Evolutionary conservation across 1,140 invertebrate genomes (phyloP), one percentile per base, ranked within the genome.

Genomic region (Sycophaga agraensis): DNA sequence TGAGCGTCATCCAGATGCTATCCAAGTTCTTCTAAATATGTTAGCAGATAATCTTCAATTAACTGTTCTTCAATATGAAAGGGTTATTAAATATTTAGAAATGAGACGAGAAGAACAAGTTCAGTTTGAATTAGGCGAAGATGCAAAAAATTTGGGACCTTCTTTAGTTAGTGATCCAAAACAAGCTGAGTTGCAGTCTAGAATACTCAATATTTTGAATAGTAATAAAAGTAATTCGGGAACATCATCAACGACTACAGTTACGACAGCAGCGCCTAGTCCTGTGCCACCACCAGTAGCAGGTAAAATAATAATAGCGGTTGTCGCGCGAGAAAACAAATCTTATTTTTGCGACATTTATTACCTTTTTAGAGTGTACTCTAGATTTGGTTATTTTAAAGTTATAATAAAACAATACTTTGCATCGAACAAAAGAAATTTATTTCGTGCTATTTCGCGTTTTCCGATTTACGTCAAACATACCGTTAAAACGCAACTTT

Each of bases 191-290:
- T 73, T 94, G 5, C 91, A 94, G 68, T 91, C 89, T 66, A 86
- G 91, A 65, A 95, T 96, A 58, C 79, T 94, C 28, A 93, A 86
- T 74, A 93, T 95, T 50, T 73, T 94, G 59, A 92, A 91, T 68
- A 88, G 74, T 59, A 77, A 77, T 68, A 74, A 80, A 67, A 64
- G 73, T 14, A 70, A 46, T 66, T 21, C 68, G 21, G 43, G 67
- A 9, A 34, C 68, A 0, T 48, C 57, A 37, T 64, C 43, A 14
- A 62, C 67, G 21, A 67, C 66, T 0, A 72, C 74, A n/a, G 69
- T 68, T 43, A 69, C 73, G 14, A 69, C 70, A 46, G 71, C 71
- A 68, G 63, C 53, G 16, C 67, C 73, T 43, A 65, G 80, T 74
- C 73, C 77, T 58, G 68, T 77, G 68, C 72, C 78, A 59, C 69